A percentile compares a stretch with the other conserved stretches of the same genome.
Conservation (phyloP, 1,140 invertebrate genomes). For the Saccostrea echinata region DNA sequence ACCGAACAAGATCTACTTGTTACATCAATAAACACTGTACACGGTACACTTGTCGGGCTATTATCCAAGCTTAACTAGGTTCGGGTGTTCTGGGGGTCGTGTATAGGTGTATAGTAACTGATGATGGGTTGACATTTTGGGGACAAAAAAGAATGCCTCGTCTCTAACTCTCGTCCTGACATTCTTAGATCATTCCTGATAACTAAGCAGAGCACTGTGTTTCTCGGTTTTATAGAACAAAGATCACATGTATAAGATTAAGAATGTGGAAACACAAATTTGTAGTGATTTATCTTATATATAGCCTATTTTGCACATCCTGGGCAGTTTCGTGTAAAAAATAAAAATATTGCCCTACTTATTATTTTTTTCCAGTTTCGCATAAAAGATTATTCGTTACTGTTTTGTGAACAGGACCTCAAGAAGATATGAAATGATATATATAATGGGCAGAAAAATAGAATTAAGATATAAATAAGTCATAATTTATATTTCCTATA, state of each 20-base stretch:
- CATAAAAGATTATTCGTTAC: too few relatives aligned
- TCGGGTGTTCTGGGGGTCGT: neutral
- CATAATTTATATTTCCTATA: too few relatives aligned
- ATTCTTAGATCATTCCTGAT: neutral
- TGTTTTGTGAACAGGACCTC: too few relatives aligned
- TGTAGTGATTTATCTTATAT: too few relatives aligned
- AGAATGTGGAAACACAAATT: neutral
- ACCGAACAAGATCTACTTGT: conserved; percentile 2
- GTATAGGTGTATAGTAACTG: neutral
- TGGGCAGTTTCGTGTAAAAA: too few relatives aligned
- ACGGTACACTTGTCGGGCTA: neutral
- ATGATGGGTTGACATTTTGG: too few relatives aligned
- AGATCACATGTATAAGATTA: neutral
- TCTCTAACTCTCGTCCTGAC: neutral
- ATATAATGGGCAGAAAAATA: too few relatives aligned
- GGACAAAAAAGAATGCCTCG: neutral
- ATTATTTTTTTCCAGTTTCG: too few relatives aligned
- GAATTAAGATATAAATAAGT: too few relatives aligned
- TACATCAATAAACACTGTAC: neutral
- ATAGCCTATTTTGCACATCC: too few relatives aligned
- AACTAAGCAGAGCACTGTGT: neutral
- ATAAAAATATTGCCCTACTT: too few relatives aligned
- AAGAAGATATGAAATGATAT: too few relatives aligned
- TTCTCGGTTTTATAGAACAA: neutral
- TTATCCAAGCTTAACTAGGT: neutral